Evolutionary conservation across 2,797 vertebrate species (phyloP).

Genomic region (Scleropages formosus): DNA sequence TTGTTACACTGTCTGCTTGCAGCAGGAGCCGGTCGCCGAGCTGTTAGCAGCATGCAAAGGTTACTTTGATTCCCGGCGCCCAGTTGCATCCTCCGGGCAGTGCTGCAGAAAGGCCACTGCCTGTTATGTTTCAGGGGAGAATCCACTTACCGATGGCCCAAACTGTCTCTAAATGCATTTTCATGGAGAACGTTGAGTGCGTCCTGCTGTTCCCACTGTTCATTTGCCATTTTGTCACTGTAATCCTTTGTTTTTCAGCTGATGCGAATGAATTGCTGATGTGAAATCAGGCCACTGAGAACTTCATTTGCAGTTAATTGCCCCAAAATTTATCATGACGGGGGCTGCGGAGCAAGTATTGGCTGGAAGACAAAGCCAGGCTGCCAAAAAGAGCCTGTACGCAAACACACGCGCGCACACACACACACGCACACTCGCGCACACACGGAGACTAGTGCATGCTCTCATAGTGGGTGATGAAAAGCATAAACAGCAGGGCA

Average conservation of each 20-base stretch:
- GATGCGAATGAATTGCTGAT: not conserved
- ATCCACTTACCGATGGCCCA: no score
- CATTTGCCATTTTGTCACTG: not conserved
- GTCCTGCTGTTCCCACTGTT: not conserved
- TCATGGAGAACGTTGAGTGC: not conserved
- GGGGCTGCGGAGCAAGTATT: not conserved
- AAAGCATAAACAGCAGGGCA: no score
- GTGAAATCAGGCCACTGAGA: slow-evolving; percentile 1
- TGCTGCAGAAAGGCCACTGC: not conserved
- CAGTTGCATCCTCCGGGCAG: not conserved
- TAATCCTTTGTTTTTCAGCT: not conserved
- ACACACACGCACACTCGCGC: not conserved
- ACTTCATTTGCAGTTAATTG: slow-evolving; percentile 3
- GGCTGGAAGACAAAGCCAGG: not conserved
- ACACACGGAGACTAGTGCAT: no score
- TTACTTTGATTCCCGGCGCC: not conserved
- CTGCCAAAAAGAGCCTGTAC: not conserved
- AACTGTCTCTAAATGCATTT: not conserved
- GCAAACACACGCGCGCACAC: not conserved
- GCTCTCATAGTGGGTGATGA: not conserved
- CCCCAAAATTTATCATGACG: not conserved
- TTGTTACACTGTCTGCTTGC: not conserved
- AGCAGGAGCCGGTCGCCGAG: not conserved
- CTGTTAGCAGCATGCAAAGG: not conserved
- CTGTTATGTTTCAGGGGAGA: not conserved